Evolutionary conservation across 2,113 vertebrate species (phyloP).

Genomic region (Taxidea taxus): DNA sequence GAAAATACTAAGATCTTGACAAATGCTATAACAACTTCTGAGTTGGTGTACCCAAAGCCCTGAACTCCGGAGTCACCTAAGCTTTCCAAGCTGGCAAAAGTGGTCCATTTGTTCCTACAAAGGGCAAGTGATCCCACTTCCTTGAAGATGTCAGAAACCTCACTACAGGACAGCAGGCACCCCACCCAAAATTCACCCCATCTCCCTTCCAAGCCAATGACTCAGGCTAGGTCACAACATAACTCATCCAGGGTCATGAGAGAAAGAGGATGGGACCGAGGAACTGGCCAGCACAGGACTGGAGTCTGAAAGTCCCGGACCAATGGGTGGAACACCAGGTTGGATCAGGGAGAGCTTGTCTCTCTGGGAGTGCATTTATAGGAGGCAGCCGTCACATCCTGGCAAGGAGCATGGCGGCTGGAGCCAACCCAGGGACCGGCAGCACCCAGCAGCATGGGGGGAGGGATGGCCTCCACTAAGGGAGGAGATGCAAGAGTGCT

Average conservation of each 20-base stretch:
- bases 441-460: not conserved
- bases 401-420: not conserved
- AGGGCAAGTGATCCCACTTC: not conserved
- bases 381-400: not conserved
- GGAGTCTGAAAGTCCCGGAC: not conserved
- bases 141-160: not conserved
- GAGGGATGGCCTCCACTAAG: too few relatives aligned
- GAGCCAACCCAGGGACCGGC: rapidly evolving
- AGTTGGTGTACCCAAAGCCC: not conserved
- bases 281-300: not conserved
- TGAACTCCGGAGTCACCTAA: not conserved
- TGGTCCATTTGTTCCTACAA: not conserved
- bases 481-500: too few relatives aligned
- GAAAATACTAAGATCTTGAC: not conserved
- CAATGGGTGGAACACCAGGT: rapidly evolving
- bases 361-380: not conserved
- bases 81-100: not conserved
- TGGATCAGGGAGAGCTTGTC: too few relatives aligned
- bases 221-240: not conserved
- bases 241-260: not conserved
- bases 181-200: not conserved
- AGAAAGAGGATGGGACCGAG: not conserved
- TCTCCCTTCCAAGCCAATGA: not conserved
- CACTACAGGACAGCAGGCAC: too few relatives aligned
- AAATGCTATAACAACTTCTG: not conserved